Evolutionary conservation across 2,888 invertebrate species (phyloP).

Genomic region (Drosophila fungiperda): DNA sequence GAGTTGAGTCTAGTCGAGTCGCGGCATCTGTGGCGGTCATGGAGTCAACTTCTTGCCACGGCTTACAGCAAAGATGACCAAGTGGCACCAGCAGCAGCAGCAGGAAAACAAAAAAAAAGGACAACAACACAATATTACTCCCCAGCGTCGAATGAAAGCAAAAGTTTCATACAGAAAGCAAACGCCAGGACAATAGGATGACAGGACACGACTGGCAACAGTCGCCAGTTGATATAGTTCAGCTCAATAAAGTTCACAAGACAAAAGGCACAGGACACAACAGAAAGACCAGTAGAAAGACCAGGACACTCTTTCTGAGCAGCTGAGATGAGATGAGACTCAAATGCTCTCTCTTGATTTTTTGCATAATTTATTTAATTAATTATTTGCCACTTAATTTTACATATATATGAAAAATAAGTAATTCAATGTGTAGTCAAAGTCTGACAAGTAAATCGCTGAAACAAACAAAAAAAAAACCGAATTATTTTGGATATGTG

Average conservation of each 20-base stretch:
- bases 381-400: neutral
- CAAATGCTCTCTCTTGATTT: neutral
- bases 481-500: neutral
- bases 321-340: neutral
- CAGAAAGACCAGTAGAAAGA: neutral
- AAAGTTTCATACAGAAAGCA: conserved; percentile 67
- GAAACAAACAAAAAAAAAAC: neutral
- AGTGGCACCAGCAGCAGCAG: neutral
- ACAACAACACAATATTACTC: conserved; percentile 64
- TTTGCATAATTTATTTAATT: neutral
- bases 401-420: neutral
- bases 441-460: neutral
- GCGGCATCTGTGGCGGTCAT: conserved; percentile 63
- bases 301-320: neutral
- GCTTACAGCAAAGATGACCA: conserved; percentile 41
- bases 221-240: conserved; percentile 1
- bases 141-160: conserved; percentile 80
- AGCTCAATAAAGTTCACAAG: conserved; percentile 58
- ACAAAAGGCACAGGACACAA: conserved; percentile 35
- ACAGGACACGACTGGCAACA: neutral
- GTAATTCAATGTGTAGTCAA: neutral
- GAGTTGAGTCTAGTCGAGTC: conserved; percentile 24
- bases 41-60: conserved; percentile 35
- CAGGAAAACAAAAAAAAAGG: conserved; percentile 19
- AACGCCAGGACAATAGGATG: conserved; percentile 15